phyloP scores from a whole-genome alignment of 2,888 invertebrate genomes.

The Emmelina monodactyla region DNA sequence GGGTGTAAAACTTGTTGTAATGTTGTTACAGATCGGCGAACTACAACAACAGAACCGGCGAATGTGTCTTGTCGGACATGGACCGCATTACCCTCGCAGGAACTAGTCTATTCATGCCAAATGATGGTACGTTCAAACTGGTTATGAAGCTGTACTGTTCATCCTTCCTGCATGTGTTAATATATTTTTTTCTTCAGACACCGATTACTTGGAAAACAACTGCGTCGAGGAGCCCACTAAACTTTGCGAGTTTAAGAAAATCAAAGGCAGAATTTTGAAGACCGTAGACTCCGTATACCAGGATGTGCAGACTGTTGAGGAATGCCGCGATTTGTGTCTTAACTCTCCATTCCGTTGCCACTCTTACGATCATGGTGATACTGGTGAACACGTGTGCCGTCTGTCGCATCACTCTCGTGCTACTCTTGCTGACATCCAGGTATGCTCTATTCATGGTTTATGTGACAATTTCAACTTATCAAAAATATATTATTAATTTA shows the following conservation, averaged over 20 bases:
- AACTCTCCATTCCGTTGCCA: conserved; percentile 91
- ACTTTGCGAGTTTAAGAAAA: conserved; percentile 91
- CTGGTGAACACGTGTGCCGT: conserved; percentile 91
- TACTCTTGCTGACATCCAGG: conserved; percentile 87
- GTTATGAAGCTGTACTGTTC: not conserved
- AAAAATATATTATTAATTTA: conserved; percentile 1
- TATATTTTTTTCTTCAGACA: conserved; percentile 30
- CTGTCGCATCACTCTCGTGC: conserved; percentile 91
- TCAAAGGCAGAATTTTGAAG: conserved; percentile 87
- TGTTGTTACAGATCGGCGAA: conserved; percentile 82
- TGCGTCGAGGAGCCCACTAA: conserved; percentile 95
- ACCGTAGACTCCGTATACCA: conserved; percentile 94
- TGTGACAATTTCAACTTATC: not conserved
- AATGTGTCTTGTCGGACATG: conserved; percentile 90
- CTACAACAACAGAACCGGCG: conserved; percentile 84
- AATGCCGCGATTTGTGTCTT: conserved; percentile 87
- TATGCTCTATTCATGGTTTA: conserved; percentile 23
- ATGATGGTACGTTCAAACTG: conserved; percentile 64
- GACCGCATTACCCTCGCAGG: conserved; percentile 89
- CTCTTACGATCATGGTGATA: conserved; percentile 93
- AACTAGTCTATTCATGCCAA: conserved; percentile 76
- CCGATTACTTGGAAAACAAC: conserved; percentile 91
- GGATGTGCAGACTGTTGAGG: conserved; percentile 85
- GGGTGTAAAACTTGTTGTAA: conserved; percentile 25
- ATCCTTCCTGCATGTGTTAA: too few species aligned